These are phyloP conservation scores for Patella depressa DNA, from an alignment of 2,888 invertebrate species.

Conservation along the genomic window DNA sequence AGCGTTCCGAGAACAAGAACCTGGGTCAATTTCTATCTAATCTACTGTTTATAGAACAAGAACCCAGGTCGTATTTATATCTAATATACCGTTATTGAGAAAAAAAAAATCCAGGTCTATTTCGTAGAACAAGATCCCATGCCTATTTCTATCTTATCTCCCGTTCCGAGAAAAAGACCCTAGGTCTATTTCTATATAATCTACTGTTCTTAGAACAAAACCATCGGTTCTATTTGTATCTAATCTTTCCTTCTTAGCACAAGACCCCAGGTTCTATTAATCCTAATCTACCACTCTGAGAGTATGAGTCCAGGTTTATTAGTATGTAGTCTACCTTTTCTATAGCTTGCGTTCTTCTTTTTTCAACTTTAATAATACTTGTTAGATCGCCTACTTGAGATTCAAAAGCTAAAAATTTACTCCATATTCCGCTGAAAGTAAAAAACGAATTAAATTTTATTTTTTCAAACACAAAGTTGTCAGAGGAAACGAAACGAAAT, in stretches of 20 bases:
- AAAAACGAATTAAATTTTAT: neutral
- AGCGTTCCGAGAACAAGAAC: too few species aligned
- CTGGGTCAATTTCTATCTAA: neutral
- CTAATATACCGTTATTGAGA: neutral
- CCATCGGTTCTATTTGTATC: neutral
- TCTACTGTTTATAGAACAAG: neutral
- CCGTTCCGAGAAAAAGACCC: neutral
- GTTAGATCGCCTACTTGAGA: conserved; percentile 97
- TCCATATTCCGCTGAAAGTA: conserved; percentile 91
- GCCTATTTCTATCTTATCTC: too few species aligned
- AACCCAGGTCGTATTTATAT: too few species aligned
- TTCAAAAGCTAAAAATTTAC: conserved; percentile 97
- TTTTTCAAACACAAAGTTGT: neutral
- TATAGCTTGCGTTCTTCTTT: conserved; percentile 88
- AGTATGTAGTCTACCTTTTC: conserved; percentile 80
- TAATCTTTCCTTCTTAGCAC: neutral
- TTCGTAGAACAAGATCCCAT: neutral
- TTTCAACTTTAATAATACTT: conserved; percentile 97
- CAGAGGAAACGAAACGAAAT: too few species aligned
- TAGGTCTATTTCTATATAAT: too few species aligned
- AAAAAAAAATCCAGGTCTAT: neutral
- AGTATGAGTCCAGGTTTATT: neutral
- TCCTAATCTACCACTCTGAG: neutral
- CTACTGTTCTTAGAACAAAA: too few species aligned
- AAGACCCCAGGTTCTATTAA: too few species aligned